Conservation (phyloP, 2,797 vertebrate species). For the Octomys mimax region DNA sequence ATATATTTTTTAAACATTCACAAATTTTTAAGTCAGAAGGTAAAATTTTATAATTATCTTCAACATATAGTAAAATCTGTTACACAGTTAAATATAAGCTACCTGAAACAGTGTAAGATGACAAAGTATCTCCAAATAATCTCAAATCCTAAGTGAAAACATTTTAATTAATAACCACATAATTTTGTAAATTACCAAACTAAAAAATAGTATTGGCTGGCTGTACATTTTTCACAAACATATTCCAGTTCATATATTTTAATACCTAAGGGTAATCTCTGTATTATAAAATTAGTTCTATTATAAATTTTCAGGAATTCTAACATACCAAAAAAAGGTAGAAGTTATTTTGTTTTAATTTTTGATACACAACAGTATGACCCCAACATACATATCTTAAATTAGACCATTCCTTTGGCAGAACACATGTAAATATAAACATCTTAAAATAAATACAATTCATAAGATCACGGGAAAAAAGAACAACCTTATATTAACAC, state of each 20-base stretch:
- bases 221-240: slow-evolving; percentile 64
- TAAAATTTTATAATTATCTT: slow-evolving; percentile 56
- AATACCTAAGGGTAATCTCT: slow-evolving; percentile 52
- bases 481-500: slow-evolving; percentile 79
- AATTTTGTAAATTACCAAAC: slow-evolving; percentile 70
- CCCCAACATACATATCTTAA: slow-evolving; percentile 84
- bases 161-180: slow-evolving; percentile 1
- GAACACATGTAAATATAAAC: slow-evolving; percentile 88
- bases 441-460: slow-evolving; percentile 90
- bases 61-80: slow-evolving; percentile 13
- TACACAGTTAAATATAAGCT: not conserved
- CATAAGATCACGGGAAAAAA: slow-evolving; percentile 81
- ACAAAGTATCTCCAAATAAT: not conserved
- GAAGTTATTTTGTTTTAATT: slow-evolving; percentile 81
- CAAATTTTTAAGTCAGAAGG: slow-evolving; percentile 34
- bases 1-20: not conserved
- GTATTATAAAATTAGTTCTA: slow-evolving; percentile 65
- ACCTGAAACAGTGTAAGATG: slow-evolving; percentile 38
- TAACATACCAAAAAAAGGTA: slow-evolving; percentile 83
- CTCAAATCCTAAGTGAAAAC: slow-evolving; percentile 27
- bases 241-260: not conserved
- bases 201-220: slow-evolving; percentile 45
- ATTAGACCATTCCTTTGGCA: slow-evolving; percentile 88
- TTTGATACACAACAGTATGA: slow-evolving; percentile 86
- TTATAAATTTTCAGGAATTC: slow-evolving; percentile 75